Percentiles rank a stretch among this genome's conserved stretches.
phyloP scores from a whole-genome alignment of 2,888 invertebrate species.

The Chloroclysta siterata region DNA sequence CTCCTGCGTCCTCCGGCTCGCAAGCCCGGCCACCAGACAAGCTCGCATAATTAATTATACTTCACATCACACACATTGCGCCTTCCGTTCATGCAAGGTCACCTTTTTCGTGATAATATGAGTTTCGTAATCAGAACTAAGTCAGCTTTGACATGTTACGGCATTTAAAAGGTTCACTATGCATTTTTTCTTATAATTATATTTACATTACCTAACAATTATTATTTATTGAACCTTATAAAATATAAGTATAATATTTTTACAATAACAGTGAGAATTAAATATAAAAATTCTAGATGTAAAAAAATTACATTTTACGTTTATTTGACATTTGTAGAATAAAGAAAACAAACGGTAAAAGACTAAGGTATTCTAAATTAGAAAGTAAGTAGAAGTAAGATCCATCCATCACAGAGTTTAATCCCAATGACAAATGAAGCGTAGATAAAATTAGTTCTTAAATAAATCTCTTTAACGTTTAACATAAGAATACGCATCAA shows the following conservation, averaged over 20 bases:
- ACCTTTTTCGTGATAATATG: slow-evolving; percentile 59
- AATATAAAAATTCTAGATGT: no score
- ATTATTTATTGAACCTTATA: no score
- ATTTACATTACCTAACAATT: no score
- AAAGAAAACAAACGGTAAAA: neutral
- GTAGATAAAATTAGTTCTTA: slow-evolving; percentile 25
- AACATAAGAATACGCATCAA: slow-evolving; percentile 19
- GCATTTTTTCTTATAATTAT: no score
- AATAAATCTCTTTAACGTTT: slow-evolving; percentile 20
- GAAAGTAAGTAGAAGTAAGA: slow-evolving; percentile 6
- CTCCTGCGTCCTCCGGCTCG: slow-evolving; percentile 39
- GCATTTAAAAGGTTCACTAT: no score
- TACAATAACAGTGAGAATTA: no score
- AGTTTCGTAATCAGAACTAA: slow-evolving; percentile 35
- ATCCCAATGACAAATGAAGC: slow-evolving; percentile 33
- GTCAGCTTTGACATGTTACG: slow-evolving; percentile 16
- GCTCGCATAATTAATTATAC: slow-evolving; percentile 81
- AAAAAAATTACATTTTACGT: no score
- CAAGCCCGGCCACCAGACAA: slow-evolving; percentile 69
- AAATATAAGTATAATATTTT: no score
- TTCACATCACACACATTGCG: slow-evolving; percentile 71
- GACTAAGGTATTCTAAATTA: no score
- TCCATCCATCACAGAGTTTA: slow-evolving; percentile 12
- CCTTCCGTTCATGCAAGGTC: slow-evolving; percentile 78
- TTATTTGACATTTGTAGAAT: no score